phyloP scores from a whole-genome alignment of 2,113 vertebrate genomes.

The Nannospalax galili region DNA sequence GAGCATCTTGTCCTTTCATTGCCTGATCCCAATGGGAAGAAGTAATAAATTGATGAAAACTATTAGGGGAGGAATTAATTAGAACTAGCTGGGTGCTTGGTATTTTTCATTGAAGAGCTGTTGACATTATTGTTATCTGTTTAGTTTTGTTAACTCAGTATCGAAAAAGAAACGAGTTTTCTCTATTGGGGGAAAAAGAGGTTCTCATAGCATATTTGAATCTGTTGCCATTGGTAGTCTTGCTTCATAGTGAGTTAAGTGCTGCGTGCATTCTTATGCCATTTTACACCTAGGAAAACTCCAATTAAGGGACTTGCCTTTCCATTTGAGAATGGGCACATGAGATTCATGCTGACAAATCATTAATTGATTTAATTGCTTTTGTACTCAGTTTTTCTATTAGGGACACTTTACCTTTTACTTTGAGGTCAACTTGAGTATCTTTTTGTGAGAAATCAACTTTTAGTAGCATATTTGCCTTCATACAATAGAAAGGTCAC shows the following conservation, averaged over 20 bases:
- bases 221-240: conserved; percentile 5
- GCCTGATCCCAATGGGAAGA: conserved; percentile 92
- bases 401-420: background rate
- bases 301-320: conserved; percentile 1
- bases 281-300: conserved; percentile 25
- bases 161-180: conserved; percentile 21
- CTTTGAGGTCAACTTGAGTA: conserved; percentile 25
- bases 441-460: conserved; percentile 30
- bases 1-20: conserved; percentile 91
- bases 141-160: conserved; percentile 46
- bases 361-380: conserved; percentile 16
- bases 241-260: background rate
- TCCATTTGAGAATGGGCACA: conserved; percentile 38
- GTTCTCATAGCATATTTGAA: conserved; percentile 23
- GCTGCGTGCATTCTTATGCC: background rate
- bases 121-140: conserved; percentile 21
- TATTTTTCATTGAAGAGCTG: conserved; percentile 9
- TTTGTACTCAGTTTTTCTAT: conserved; percentile 19
- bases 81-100: background rate
- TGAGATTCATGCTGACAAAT: conserved; percentile 11
- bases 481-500: conserved; percentile 23
- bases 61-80: conserved; percentile 77
- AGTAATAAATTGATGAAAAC: conserved; percentile 95
- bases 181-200: background rate
- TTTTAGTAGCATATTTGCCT: conserved; percentile 48